These are phyloP conservation scores for Pterophyllum scalare DNA, from an alignment of 2,113 vertebrate genomes.

Conservation along the genomic window DNA sequence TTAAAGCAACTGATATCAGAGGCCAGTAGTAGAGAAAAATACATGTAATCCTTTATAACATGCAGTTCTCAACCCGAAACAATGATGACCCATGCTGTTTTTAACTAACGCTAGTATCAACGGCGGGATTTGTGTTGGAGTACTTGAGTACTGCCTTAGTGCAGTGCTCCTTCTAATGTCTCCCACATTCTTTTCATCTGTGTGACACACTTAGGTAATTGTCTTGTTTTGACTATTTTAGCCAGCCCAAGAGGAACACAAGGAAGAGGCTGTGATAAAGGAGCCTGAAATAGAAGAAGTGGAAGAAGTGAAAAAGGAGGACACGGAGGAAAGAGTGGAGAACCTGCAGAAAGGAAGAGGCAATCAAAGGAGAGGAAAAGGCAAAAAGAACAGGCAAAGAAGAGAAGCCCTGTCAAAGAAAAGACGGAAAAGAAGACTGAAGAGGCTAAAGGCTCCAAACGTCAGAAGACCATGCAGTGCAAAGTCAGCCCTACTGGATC, in stretches of 20 bases:
- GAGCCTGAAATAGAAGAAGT: slow-evolving; percentile 68
- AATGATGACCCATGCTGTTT: too few relatives aligned
- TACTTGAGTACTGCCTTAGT: not conserved
- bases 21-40: too few relatives aligned
- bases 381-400: slow-evolving; percentile 56
- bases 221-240: slow-evolving; percentile 27
- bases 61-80: too few relatives aligned
- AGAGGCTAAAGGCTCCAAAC: slow-evolving; percentile 85
- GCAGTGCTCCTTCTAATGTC: not conserved
- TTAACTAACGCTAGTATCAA: not conserved
- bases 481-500: slow-evolving; percentile 90
- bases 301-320: slow-evolving; percentile 78
- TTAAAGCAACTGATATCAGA: too few relatives aligned
- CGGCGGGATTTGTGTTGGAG: not conserved
- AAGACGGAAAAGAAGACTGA: slow-evolving; percentile 63
- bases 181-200: slow-evolving; percentile 1
- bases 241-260: slow-evolving; percentile 78
- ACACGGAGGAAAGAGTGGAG: slow-evolving; percentile 11
- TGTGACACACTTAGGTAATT: slow-evolving; percentile 2
- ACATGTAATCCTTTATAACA: too few relatives aligned
- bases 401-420: slow-evolving; percentile 67
- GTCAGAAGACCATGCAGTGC: slow-evolving; percentile 90
- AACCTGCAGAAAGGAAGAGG: slow-evolving; percentile 37
- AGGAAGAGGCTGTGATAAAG: slow-evolving; percentile 52
- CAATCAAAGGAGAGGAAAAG: slow-evolving; percentile 36